A percentile compares a stretch with the other conserved stretches of the same genome.
Evolutionary conservation across 2,113 vertebrate species (phyloP).

Genomic region (Labrus mixtus): DNA sequence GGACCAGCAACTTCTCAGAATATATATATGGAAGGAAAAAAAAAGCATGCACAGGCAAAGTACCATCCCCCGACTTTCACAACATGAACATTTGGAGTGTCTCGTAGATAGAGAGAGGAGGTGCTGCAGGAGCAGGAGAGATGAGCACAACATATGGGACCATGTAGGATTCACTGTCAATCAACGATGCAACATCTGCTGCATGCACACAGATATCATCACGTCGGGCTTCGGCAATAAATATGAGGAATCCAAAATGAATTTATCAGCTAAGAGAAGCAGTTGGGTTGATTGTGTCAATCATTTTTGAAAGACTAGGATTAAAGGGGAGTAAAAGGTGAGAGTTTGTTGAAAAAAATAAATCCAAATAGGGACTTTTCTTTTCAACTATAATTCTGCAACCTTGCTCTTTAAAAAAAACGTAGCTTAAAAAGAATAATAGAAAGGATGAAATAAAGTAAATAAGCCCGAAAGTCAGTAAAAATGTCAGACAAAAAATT

Average conservation of each 20-base stretch:
- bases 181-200: constrained; percentile 29
- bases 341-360: background rate
- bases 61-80: constrained; percentile 6
- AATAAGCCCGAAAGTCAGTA: too few relatives aligned
- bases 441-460: too few relatives aligned
- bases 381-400: too few relatives aligned
- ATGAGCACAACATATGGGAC: constrained; percentile 23
- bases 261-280: background rate
- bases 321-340: background rate
- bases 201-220: constrained; percentile 13
- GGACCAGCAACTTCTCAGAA: constrained; percentile 39
- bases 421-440: too few relatives aligned
- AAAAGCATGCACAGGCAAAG: constrained; percentile 2
- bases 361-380: too few relatives aligned
- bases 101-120: constrained; percentile 2
- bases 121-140: background rate
- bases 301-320: background rate
- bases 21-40: background rate
- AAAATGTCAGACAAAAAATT: too few relatives aligned
- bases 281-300: too few relatives aligned
- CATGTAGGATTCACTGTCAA: constrained; percentile 12
- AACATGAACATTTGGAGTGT: background rate
- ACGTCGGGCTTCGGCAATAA: background rate
- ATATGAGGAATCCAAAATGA: too few relatives aligned
- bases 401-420: too few relatives aligned